Evolutionary conservation across 1,140 invertebrate genomes (phyloP).

Genomic region (Drosophila malerkotliana): DNA sequence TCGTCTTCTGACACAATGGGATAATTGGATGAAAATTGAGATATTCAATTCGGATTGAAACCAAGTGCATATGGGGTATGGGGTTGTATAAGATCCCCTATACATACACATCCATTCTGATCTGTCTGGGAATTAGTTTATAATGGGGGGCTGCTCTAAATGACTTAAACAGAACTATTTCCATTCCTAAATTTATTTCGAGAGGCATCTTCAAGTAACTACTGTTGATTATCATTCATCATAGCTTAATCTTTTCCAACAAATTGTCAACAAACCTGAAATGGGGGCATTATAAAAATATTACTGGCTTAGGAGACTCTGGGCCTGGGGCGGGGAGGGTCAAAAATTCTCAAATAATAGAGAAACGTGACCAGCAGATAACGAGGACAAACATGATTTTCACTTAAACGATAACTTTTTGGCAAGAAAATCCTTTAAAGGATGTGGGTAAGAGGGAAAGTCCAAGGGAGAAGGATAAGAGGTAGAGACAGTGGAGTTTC

Average conservation of each 20-base stretch:
- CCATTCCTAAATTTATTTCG: constrained; percentile 6
- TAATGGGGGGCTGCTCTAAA: constrained; percentile 7
- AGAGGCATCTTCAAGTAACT: constrained; percentile 22
- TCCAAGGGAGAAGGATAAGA: constrained; percentile 17
- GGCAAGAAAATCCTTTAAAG: constrained; percentile 36
- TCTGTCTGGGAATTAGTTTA: constrained; percentile 17
- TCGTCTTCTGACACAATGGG: constrained; percentile 61
- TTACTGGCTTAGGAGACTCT: constrained; percentile 30
- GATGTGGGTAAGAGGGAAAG: constrained; percentile 3
- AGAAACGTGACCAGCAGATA: constrained; percentile 71
- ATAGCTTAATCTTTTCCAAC: constrained; percentile 27
- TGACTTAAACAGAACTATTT: constrained; percentile 9
- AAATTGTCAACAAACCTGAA: constrained; percentile 61
- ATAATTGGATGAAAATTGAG: constrained; percentile 76
- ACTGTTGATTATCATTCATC: constrained; percentile 52
- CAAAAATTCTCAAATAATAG: constrained; percentile 54
- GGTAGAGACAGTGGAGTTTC: constrained; percentile 1
- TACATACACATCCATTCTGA: background rate
- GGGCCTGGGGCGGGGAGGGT: no score
- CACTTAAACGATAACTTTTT: constrained; percentile 57
- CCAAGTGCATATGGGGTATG: constrained; percentile 9
- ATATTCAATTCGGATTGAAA: constrained; percentile 41
- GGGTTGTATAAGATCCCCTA: constrained; percentile 4
- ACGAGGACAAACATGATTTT: constrained; percentile 41
- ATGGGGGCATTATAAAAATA: constrained; percentile 69